phyloP scores from a whole-genome alignment of 1,140 invertebrate genomes.

The Brachionus asplanchnoidis region DNA sequence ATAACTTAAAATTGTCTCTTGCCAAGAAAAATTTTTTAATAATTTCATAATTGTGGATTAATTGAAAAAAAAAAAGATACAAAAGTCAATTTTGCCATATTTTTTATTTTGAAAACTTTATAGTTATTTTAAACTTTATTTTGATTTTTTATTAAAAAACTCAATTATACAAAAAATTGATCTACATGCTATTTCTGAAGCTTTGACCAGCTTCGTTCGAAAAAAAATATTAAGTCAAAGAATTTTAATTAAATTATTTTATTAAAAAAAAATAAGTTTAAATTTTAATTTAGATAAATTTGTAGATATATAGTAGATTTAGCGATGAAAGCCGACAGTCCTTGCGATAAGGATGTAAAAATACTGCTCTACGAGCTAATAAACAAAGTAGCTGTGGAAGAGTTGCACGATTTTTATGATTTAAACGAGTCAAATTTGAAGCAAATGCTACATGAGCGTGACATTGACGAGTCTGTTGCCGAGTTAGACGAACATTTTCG shows the following conservation, averaged over 20 bases:
- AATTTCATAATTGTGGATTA: no score
- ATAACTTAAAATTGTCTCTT: no score
- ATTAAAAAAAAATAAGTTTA: not conserved
- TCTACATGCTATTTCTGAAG: not conserved
- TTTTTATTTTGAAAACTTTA: not conserved
- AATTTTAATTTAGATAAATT: not conserved
- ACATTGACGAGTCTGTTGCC: not conserved
- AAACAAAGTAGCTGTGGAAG: not conserved
- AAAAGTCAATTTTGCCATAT: no score
- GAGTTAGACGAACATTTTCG: conserved; percentile 3
- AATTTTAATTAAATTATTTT: not conserved
- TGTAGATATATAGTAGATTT: not conserved
- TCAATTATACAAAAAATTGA: no score
- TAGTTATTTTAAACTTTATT: not conserved
- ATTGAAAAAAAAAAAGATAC: no score
- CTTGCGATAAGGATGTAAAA: not conserved
- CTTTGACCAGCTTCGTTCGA: not conserved
- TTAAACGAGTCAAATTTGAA: not conserved
- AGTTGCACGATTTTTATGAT: not conserved
- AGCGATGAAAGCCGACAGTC: not conserved
- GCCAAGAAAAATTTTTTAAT: no score
- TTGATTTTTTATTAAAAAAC: not conserved
- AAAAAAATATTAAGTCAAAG: not conserved
- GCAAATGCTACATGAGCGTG: not conserved
- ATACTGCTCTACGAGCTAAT: not conserved